Percentiles rank a stretch among this genome's conserved stretches.
Conservation (phyloP, 2,113 vertebrate species). For the Hippocampus zosterae region DNA sequence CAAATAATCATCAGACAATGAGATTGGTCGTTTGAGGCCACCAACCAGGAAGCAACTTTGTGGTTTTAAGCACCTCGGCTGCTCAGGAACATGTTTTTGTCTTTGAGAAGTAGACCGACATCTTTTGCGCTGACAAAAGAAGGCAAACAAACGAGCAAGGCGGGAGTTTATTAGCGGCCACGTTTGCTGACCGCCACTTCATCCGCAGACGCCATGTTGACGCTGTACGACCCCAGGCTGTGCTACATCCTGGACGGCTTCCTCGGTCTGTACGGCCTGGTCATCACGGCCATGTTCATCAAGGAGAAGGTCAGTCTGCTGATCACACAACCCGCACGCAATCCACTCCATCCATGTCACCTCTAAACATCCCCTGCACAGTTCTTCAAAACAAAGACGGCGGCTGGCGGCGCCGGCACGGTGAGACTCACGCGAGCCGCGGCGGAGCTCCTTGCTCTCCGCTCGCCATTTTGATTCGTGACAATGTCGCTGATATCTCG, state of each 20-base stretch:
- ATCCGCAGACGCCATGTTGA: neutral
- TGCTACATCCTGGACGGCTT: conserved; percentile 86
- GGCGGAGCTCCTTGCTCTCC: neutral
- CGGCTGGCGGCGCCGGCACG: conserved; percentile 20
- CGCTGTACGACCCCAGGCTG: conserved; percentile 72
- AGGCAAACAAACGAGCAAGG: neutral
- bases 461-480: neutral
- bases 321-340: neutral
- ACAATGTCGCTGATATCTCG: neutral
- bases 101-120: neutral
- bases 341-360: neutral
- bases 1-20: neutral
- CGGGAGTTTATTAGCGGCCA: neutral
- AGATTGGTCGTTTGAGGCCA: neutral
- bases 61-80: neutral
- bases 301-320: conserved; percentile 72
- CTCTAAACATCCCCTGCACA: conserved; percentile 5
- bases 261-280: conserved; percentile 80
- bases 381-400: conserved; percentile 34
- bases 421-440: conserved; percentile 36
- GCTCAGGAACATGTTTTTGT: neutral
- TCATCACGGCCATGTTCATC: conserved; percentile 83
- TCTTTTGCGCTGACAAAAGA: neutral
- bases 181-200: neutral
- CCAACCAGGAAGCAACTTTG: neutral